Conservation (phyloP, 2,888 invertebrate species). For the Apotomis turbidana region DNA sequence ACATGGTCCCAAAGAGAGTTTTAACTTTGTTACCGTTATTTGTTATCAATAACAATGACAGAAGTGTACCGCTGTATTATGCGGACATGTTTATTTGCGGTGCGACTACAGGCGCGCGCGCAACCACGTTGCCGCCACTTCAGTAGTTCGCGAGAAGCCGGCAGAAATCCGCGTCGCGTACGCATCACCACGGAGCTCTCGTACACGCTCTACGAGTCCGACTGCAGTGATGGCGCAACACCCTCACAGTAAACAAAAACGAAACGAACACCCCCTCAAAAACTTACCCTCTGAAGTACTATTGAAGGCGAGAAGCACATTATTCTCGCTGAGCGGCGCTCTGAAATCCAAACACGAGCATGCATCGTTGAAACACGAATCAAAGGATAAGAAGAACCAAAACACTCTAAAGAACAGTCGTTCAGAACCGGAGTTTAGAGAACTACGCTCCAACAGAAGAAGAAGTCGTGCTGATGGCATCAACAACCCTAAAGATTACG, state of each 20-base stretch:
- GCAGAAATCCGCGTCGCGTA: constrained; percentile 60
- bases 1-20: not conserved
- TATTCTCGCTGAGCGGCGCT: constrained; percentile 75
- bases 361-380: constrained; percentile 69
- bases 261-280: constrained; percentile 74
- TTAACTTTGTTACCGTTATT: constrained; percentile 14
- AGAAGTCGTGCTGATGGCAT: constrained; percentile 67
- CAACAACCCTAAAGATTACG: constrained; percentile 54
- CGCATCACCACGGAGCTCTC: constrained; percentile 40
- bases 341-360: constrained; percentile 74
- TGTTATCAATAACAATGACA: constrained; percentile 37
- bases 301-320: constrained; percentile 73
- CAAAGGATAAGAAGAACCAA: constrained; percentile 73
- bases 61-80: constrained; percentile 51
- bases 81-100: constrained; percentile 77
- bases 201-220: constrained; percentile 23
- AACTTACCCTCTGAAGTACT: constrained; percentile 77
- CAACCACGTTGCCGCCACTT: constrained; percentile 59
- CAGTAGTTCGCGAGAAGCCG: constrained; percentile 69
- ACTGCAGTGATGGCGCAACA: constrained; percentile 66
- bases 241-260: constrained; percentile 69
- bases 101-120: constrained; percentile 72
- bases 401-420: constrained; percentile 70
- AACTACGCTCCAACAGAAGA: constrained; percentile 65
- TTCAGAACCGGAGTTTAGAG: constrained; percentile 74